Evolutionary conservation across 1,140 invertebrate genomes (phyloP).

Genomic region (Sinella curviseta): DNA sequence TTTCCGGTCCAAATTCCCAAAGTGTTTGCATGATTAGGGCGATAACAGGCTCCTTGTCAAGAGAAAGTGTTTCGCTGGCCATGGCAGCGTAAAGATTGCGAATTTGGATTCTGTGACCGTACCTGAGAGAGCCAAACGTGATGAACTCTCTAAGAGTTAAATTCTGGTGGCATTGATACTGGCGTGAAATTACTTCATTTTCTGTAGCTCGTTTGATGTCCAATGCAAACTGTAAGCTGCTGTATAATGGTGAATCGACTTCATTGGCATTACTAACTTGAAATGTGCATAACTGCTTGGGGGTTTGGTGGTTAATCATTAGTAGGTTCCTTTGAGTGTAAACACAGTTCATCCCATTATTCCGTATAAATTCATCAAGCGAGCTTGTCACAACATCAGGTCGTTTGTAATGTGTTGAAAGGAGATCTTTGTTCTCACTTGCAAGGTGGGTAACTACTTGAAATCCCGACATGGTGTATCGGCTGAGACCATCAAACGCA

Average conservation of each 20-base stretch:
- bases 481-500: neutral
- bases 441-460: neutral
- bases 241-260: neutral
- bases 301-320: neutral
- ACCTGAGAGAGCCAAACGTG: conserved; percentile 28
- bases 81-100: conserved; percentile 32
- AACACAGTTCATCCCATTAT: neutral
- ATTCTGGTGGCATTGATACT: neutral
- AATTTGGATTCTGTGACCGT: conserved; percentile 34
- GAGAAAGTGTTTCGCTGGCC: neutral
- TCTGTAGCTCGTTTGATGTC: neutral
- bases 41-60: conserved; percentile 34
- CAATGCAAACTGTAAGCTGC: conserved; percentile 28
- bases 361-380: neutral
- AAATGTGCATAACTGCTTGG: neutral
- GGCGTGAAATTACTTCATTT: neutral
- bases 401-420: neutral
- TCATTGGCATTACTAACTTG: neutral
- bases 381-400: neutral
- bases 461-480: neutral
- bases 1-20: conserved; percentile 28
- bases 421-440: neutral
- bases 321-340: neutral
- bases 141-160: neutral
- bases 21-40: conserved; percentile 34